A percentile compares a stretch with the other conserved stretches of the same genome.
Conservation (phyloP, 2,797 vertebrate genomes). For the Phoebastria nigripes region DNA sequence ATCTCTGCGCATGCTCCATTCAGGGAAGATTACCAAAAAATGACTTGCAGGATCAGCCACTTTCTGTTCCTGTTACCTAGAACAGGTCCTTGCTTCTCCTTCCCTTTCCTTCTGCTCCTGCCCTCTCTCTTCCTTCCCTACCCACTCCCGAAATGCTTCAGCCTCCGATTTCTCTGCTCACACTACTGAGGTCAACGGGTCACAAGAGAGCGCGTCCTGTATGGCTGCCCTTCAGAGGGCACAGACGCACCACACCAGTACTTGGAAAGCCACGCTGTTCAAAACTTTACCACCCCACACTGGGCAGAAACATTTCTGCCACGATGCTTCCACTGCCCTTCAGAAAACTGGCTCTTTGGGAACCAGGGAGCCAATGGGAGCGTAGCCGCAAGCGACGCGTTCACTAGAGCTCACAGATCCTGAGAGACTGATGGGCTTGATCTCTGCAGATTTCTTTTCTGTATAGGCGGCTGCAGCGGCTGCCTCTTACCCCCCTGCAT, state of each 20-base stretch:
- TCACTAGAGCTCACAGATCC: neutral
- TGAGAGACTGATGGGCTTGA: neutral
- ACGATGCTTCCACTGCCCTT: neutral
- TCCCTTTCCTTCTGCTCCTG: neutral
- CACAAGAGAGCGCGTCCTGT: rapidly evolving
- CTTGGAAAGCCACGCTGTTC: neutral
- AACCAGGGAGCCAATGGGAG: neutral
- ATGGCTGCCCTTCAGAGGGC: rapidly evolving
- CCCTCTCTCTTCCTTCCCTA: neutral
- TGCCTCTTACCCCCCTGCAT: neutral
- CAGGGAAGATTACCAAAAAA: neutral
- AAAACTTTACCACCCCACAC: neutral
- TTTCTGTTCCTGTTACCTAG: neutral
- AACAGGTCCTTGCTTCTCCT: neutral
- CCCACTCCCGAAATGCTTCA: neutral
- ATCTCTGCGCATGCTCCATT: neutral
- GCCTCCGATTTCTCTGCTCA: neutral
- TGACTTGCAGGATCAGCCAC: neutral
- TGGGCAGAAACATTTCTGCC: neutral
- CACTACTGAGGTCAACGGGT: rapidly evolving
- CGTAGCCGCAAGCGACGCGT: rapidly evolving
- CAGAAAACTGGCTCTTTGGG: neutral
- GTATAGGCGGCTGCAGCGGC: neutral
- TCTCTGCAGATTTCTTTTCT: neutral
- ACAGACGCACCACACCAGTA: neutral